Evolutionary conservation across 2,888 invertebrate genomes (phyloP).

Genomic region (Mimumesa dahlbomi): DNA sequence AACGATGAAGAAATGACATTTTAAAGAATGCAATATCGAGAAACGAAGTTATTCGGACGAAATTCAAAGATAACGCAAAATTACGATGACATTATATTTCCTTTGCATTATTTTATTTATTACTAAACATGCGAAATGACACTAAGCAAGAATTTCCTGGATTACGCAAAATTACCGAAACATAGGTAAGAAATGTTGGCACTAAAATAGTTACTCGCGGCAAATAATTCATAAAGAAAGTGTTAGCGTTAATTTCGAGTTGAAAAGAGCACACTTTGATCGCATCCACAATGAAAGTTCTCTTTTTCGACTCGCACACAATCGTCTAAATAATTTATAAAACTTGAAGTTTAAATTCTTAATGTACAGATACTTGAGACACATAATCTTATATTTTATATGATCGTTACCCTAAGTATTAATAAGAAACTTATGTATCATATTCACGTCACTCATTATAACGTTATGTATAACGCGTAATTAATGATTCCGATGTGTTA

Average conservation of each 20-base stretch:
- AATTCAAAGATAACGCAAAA: too few relatives aligned
- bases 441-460: background rate
- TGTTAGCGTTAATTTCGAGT: background rate
- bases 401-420: slow-evolving; percentile 18
- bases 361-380: background rate
- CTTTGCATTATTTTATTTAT: too few relatives aligned
- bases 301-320: background rate
- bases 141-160: too few relatives aligned
- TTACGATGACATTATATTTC: too few relatives aligned
- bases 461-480: background rate
- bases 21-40: too few relatives aligned
- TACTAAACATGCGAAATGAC: too few relatives aligned
- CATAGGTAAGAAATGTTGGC: too few relatives aligned
- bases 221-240: slow-evolving; percentile 13
- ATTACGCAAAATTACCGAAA: too few relatives aligned
- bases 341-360: background rate
- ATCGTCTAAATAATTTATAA: background rate
- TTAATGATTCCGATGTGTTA: slow-evolving; percentile 12
- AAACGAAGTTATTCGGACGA: too few relatives aligned
- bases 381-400: slow-evolving; percentile 36
- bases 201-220: slow-evolving; percentile 12
- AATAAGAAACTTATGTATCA: slow-evolving; percentile 6
- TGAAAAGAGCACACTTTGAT: too few relatives aligned
- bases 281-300: background rate
- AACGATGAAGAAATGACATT: too few relatives aligned